These are phyloP conservation scores for Petrocephalus zakoni DNA, from an alignment of 2,113 vertebrate species.

Conservation along the genomic window DNA sequence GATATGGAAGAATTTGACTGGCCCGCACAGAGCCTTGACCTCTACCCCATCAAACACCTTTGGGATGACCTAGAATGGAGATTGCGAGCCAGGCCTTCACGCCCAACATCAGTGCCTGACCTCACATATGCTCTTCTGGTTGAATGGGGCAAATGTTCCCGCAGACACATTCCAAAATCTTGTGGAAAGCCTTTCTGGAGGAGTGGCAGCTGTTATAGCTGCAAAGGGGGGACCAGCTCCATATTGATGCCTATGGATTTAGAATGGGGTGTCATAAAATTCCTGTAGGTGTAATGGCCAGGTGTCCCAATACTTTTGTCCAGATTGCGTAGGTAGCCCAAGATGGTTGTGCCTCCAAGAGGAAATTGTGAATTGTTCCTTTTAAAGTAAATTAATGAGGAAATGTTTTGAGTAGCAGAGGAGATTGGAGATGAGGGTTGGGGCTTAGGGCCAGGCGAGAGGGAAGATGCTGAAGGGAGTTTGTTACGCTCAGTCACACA, in stretches of 20 bases:
- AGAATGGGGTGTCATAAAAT: too few relatives aligned
- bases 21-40: too few relatives aligned
- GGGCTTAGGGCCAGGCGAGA: neutral
- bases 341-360: neutral
- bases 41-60: too few relatives aligned
- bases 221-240: neutral
- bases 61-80: too few relatives aligned
- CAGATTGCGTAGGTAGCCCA: neutral
- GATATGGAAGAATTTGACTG: neutral
- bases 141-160: neutral
- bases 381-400: neutral
- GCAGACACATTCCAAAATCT: neutral
- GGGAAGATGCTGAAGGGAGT: constrained; percentile 18
- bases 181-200: neutral
- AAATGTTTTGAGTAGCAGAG: neutral
- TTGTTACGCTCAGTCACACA: constrained; percentile 69
- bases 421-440: neutral
- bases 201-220: neutral
- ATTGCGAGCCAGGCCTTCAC: too few relatives aligned
- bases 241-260: too few relatives aligned
- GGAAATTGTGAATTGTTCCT: neutral
- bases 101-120: too few relatives aligned
- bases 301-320: neutral
- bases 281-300: too few relatives aligned
- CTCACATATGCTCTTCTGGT: neutral